These are phyloP conservation scores for Rhagonycha lutea DNA, from an alignment of 2,888 invertebrate species.

Conservation along the genomic window DNA sequence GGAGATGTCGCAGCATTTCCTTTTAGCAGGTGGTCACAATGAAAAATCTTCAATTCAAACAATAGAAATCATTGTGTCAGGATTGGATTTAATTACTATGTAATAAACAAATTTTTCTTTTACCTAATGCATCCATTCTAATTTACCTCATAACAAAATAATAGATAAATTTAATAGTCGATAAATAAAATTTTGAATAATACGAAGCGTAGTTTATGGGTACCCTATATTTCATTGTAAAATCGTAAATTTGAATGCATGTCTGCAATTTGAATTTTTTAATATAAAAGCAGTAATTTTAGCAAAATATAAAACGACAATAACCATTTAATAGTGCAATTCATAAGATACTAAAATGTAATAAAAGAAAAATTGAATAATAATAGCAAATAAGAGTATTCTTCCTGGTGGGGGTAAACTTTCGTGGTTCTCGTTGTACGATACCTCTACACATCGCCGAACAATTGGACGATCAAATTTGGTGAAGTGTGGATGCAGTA, in stretches of 20 bases:
- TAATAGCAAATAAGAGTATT: not conserved
- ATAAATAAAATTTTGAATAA: constrained; percentile 22
- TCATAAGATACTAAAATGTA: not conserved
- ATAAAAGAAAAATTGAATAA: not conserved
- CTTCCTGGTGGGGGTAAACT: too few species aligned
- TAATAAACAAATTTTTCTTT: not conserved
- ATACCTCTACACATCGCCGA: too few species aligned
- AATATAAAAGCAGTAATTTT: not conserved
- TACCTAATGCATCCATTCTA: not conserved
- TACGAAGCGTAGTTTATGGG: constrained; percentile 31
- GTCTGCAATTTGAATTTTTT: not conserved
- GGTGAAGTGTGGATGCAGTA: too few species aligned
- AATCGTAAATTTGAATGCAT: constrained; percentile 35
- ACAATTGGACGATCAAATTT: too few species aligned
- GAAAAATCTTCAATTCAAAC: constrained; percentile 4
- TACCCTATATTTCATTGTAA: constrained; percentile 40
- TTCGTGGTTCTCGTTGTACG: too few species aligned
- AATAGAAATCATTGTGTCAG: not conserved
- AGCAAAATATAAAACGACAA: not conserved
- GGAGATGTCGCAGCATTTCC: constrained; percentile 28
- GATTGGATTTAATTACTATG: not conserved
- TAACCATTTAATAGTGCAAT: not conserved
- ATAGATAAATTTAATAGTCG: not conserved
- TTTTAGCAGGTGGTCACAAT: constrained; percentile 26
- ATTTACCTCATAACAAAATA: not conserved